These are phyloP conservation scores for Spodoptera frugiperda DNA, from an alignment of 1,140 invertebrate species.

Conservation along the genomic window DNA sequence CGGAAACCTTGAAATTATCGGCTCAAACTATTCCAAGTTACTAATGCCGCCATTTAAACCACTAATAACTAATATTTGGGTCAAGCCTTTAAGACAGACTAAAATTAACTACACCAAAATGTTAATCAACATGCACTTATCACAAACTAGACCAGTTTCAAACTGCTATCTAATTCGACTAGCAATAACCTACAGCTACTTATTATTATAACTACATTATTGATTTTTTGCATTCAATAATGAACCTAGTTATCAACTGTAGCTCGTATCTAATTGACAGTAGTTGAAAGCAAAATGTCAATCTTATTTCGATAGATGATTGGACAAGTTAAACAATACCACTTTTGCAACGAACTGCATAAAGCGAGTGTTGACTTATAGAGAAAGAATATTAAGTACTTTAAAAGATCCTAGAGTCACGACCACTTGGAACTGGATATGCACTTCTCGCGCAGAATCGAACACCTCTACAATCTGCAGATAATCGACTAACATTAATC, in stretches of 20 bases:
- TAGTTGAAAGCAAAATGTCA: conserved; percentile 40
- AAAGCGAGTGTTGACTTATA: not conserved
- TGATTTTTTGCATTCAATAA: conserved; percentile 34
- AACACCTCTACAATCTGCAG: conserved; percentile 28
- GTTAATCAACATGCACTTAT: conserved; percentile 40
- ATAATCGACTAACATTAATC: conserved; percentile 53
- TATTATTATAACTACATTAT: conserved; percentile 34
- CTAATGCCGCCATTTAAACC: conserved; percentile 29
- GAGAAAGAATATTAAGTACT: conserved; percentile 1
- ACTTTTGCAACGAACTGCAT: not conserved
- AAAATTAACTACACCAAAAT: conserved; percentile 42
- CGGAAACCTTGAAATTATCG: conserved; percentile 25
- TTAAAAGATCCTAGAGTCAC: conserved; percentile 5
- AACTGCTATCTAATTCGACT: conserved; percentile 42
- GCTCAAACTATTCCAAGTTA: not conserved
- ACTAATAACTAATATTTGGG: conserved; percentile 41
- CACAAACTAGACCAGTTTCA: conserved; percentile 38
- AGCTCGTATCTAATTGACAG: conserved; percentile 23
- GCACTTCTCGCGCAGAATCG: conserved; percentile 7
- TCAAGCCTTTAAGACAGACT: conserved; percentile 36
- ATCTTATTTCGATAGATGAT: not conserved
- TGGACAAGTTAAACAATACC: conserved; percentile 10
- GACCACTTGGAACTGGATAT: not conserved
- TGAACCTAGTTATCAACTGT: conserved; percentile 27
- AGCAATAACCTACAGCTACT: conserved; percentile 26